Percentiles rank a stretch among this genome's conserved stretches.
phyloP scores from a whole-genome alignment of 2,113 vertebrate genomes.

The Malurus cyaneus region DNA sequence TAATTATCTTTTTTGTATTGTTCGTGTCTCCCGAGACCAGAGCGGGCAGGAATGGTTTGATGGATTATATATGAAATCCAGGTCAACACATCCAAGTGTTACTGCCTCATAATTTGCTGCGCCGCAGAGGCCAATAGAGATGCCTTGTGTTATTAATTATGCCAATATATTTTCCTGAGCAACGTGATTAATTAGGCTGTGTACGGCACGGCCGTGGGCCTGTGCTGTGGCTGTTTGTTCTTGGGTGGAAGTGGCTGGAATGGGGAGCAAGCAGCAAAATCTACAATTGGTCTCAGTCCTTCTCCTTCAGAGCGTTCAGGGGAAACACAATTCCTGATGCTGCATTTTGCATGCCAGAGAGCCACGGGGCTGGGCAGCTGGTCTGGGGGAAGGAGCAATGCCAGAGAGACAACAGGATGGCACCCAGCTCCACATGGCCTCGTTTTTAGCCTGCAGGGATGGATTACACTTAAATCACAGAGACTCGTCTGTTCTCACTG shows the following conservation, averaged over 20 bases:
- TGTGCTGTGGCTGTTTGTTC: neutral
- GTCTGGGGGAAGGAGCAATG: fast-evolving
- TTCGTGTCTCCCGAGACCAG: neutral
- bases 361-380: neutral
- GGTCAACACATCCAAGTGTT: conserved; percentile 29
- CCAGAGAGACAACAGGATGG: neutral
- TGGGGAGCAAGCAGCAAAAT: neutral
- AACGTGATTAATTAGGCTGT: conserved; percentile 50
- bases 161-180: conserved; percentile 57
- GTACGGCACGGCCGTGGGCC: neutral
- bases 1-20: neutral
- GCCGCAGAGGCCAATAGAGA: conserved; percentile 55
- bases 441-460: fast-evolving
- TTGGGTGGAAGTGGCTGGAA: neutral
- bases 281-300: neutral
- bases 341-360: neutral
- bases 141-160: conserved; percentile 64
- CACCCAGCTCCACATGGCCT: fast-evolving
- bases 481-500: fast-evolving
- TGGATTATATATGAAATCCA: conserved; percentile 53
- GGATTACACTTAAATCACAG: neutral
- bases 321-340: fast-evolving
- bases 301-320: neutral
- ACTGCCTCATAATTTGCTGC: conserved; percentile 51
- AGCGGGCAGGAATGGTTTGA: neutral